These are phyloP conservation scores for Drosophila mayri DNA, from an alignment of 1,140 invertebrate species.

Conservation along the genomic window DNA sequence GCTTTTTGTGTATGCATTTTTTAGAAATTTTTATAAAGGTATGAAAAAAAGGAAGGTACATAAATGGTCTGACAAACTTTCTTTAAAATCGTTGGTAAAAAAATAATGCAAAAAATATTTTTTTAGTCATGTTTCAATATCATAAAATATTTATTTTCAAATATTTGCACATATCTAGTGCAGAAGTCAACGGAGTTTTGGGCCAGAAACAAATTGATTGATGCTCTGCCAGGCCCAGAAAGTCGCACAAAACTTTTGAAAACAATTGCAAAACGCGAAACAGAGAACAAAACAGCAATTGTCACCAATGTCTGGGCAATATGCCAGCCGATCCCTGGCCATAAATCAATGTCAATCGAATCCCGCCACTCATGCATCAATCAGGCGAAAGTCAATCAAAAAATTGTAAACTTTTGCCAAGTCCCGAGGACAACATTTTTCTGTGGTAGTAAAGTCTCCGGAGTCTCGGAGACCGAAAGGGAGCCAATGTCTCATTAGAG, in stretches of 20 bases:
- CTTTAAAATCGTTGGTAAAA: no score
- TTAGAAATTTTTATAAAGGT: not conserved
- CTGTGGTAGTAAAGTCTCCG: conserved; percentile 1
- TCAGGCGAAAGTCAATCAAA: conserved; percentile 70
- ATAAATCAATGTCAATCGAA: conserved; percentile 77
- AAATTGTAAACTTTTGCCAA: conserved; percentile 51
- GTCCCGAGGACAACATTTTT: conserved; percentile 19
- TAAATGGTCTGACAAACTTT: no score
- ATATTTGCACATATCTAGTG: not conserved
- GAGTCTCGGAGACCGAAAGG: not conserved
- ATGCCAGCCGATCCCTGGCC: conserved; percentile 49
- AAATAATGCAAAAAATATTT: no score
- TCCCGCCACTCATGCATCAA: conserved; percentile 57
- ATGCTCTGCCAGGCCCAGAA: not conserved
- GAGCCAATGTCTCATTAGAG: conserved; percentile 50
- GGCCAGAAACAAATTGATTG: conserved; percentile 17
- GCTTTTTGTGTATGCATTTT: not conserved
- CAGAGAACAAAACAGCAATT: conserved; percentile 32
- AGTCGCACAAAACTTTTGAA: conserved; percentile 35
- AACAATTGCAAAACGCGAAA: conserved; percentile 45
- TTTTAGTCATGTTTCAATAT: not conserved
- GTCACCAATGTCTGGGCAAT: conserved; percentile 58
- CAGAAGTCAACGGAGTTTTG: conserved; percentile 5
- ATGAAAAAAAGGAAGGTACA: not conserved
- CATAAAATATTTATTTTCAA: not conserved